These are phyloP conservation scores for Pilophorus perplexus DNA, from an alignment of 2,888 invertebrate genomes.

Conservation along the genomic window DNA sequence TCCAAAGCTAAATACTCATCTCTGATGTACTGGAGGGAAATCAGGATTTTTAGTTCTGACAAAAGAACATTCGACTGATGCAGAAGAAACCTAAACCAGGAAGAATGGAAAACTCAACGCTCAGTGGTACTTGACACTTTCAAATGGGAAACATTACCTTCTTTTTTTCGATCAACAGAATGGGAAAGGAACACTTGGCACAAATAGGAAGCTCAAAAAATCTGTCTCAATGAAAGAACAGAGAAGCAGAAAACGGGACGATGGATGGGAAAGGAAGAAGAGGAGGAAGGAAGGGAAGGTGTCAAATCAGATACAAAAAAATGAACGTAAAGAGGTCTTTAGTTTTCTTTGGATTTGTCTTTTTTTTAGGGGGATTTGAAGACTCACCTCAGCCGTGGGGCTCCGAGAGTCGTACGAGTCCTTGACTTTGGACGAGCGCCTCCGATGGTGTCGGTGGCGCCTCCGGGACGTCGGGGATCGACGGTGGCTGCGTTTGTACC, in stretches of 20 bases:
- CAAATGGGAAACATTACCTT: background rate
- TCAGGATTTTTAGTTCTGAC: no score
- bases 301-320: background rate
- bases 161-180: background rate
- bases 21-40: no score
- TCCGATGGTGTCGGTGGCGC: constrained; percentile 54
- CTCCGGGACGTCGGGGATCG: constrained; percentile 73
- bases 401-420: constrained; percentile 37
- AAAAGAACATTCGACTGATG: background rate
- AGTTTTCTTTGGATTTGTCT: no score
- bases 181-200: background rate
- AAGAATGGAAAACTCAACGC: background rate
- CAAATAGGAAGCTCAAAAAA: constrained; percentile 8
- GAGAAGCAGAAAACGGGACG: no score
- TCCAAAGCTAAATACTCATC: no score
- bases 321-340: background rate
- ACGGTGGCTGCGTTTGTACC: constrained; percentile 81
- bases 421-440: constrained; percentile 40
- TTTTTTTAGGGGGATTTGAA: no score
- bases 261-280: background rate
- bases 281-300: background rate
- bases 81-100: background rate
- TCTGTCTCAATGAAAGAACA: constrained; percentile 14
- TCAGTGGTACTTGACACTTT: constrained; percentile 26
- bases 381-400: constrained; percentile 42